A percentile compares a stretch with the other conserved stretches of the same genome.
These are phyloP conservation scores for Calameuta idolon DNA, from an alignment of 2,888 invertebrate species.

Conservation along the genomic window DNA sequence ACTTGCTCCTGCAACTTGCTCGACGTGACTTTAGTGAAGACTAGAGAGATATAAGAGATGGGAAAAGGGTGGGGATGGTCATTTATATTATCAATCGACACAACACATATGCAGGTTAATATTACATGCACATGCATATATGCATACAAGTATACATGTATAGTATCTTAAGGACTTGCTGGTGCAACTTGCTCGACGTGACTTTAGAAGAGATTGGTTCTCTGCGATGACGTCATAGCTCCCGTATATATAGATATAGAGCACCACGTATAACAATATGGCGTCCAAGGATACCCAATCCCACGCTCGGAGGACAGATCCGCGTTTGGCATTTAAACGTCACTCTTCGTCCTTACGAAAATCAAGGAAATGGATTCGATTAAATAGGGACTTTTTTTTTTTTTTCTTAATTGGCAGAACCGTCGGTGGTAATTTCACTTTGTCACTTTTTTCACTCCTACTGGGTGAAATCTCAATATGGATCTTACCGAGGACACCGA, in stretches of 20 bases:
- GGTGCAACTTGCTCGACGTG: background rate
- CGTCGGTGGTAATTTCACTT: background rate
- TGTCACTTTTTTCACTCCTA: background rate
- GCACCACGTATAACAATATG: background rate
- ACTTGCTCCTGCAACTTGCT: too few species aligned
- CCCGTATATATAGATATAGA: background rate
- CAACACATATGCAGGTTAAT: background rate
- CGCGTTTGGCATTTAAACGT: background rate
- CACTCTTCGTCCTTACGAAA: background rate
- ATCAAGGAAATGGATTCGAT: background rate
- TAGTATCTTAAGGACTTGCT: background rate
- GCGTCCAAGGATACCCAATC: constrained; percentile 1
- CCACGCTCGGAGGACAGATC: constrained; percentile 4
- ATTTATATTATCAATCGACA: background rate
- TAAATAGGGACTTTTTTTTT: too few species aligned
- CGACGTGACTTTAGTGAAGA: too few species aligned
- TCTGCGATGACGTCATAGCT: background rate
- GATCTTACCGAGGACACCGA: background rate
- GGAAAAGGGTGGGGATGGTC: background rate
- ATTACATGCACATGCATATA: background rate
- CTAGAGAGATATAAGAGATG: background rate
- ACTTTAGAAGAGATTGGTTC: background rate
- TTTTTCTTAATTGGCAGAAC: background rate
- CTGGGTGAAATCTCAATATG: background rate
- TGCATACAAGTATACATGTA: background rate